Base-by-base conservation (phyloP, 2,797 vertebrate genomes). In the Apogon talboti region DNA sequence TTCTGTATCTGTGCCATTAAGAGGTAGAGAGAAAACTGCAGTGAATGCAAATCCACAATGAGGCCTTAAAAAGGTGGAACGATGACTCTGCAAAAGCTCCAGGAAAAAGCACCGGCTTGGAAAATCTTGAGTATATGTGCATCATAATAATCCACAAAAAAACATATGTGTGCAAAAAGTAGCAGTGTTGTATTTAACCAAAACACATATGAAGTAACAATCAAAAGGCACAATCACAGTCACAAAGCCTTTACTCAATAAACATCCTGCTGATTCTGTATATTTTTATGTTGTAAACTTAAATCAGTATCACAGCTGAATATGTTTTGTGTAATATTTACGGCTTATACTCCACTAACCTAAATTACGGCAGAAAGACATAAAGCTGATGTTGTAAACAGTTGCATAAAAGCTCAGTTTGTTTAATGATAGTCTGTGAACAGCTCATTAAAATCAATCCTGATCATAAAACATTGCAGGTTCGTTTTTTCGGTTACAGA, bases 401-500 rank as follows among this genome's bases (percentile, higher is more conserved):
- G 65, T 58, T 45, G 49, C 33, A 57, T 57, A 14, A 37, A 68
- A 4, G 4, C 9, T 64, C 5, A 1, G 44, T 57, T 58, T 76
- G 11, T 59, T 63, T 44, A 18, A 0, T 11, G 0, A 10, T 56
- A 35, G 71, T 47, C 19, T n/a, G 38, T 2, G 1, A 35, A 16
- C 21, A 12, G 37, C 16, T 18, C 19, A 16, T 69, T 54, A 60
- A 72, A 58, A 59, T 42, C 0, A 54, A 78, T 48, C 18, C 13
- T 0, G 0, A 50, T 30, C 16, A 59, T 55, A 35, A 28, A 82
- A 49, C 43, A 1, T 14, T 57, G 41, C 1, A 54, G 3, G 24
- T 16, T 49, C 15, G 15, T 49, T 28, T 59, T 60, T 58, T 28
- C 6, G 6, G 51, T 35, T 49, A 63, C 92, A 69, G 52, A 97